Conservation (phyloP, 1,140 invertebrate genomes). For the Physella acuta region DNA sequence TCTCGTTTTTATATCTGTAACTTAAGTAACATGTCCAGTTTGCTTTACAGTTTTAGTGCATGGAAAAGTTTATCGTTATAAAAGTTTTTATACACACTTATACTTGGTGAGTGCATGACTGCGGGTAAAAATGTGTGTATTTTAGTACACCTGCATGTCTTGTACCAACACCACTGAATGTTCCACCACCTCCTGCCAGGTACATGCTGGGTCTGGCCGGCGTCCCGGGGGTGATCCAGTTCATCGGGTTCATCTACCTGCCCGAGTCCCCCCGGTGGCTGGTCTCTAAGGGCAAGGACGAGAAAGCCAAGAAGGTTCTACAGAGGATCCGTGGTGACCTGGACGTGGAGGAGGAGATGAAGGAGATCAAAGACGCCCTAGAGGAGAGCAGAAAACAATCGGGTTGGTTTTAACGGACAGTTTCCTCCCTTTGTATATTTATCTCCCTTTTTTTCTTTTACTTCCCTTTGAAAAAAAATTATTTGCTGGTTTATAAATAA, state of each 20-base stretch:
- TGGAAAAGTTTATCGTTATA: too few relatives aligned
- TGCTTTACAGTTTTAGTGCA: too few relatives aligned
- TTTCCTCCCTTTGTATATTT: neutral
- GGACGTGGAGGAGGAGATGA: constrained; percentile 41
- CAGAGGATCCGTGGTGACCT: constrained; percentile 52
- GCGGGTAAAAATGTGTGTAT: too few relatives aligned
- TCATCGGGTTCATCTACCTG: constrained; percentile 50
- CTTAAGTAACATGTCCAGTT: too few relatives aligned
- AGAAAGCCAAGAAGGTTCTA: constrained; percentile 58
- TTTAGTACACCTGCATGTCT: too few relatives aligned
- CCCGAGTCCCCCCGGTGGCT: constrained; percentile 55
- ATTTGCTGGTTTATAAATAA: too few relatives aligned
- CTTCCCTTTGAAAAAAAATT: too few relatives aligned
- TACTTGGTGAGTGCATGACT: too few relatives aligned
- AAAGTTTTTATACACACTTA: too few relatives aligned
- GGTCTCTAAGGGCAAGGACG: constrained; percentile 53
- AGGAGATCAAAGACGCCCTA: constrained; percentile 37
- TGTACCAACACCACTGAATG: too few relatives aligned
- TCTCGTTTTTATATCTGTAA: too few relatives aligned
- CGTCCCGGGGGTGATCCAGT: constrained; percentile 46
- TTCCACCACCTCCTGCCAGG: constrained; percentile 43
- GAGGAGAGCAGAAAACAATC: constrained; percentile 31
- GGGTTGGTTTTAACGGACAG: constrained; percentile 8
- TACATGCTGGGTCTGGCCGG: constrained; percentile 55
- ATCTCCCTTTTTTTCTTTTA: too few relatives aligned